phyloP scores from a whole-genome alignment of 2,888 invertebrate genomes.

The Empis stercorea region DNA sequence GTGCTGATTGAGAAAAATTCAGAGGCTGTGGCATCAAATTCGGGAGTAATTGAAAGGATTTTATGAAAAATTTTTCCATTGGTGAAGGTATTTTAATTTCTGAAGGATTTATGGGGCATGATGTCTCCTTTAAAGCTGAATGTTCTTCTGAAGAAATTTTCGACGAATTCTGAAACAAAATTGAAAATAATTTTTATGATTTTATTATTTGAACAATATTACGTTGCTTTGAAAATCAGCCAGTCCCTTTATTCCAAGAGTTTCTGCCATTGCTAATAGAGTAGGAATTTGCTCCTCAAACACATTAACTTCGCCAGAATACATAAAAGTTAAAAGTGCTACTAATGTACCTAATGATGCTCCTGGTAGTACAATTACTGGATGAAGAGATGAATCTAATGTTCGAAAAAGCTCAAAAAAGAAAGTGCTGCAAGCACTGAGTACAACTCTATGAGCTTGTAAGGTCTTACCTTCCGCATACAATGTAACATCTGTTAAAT shows the following conservation, averaged over 20 bases:
- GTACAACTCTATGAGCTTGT: slow-evolving; percentile 71
- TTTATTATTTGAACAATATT: slow-evolving; percentile 23
- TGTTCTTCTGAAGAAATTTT: slow-evolving; percentile 9
- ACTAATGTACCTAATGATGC: slow-evolving; percentile 36
- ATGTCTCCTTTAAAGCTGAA: slow-evolving; percentile 9
- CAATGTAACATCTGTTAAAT: slow-evolving; percentile 75
- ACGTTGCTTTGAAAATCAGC: slow-evolving; percentile 65
- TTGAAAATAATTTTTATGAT: background rate
- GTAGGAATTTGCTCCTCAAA: slow-evolving; percentile 66
- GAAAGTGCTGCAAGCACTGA: slow-evolving; percentile 83
- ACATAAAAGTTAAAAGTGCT: slow-evolving; percentile 74
- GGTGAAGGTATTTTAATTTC: slow-evolving; percentile 27
- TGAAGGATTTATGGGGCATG: slow-evolving; percentile 10
- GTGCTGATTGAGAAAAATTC: slow-evolving; percentile 35
- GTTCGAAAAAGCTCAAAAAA: slow-evolving; percentile 70
- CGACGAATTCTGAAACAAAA: background rate
- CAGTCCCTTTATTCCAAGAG: slow-evolving; percentile 68
- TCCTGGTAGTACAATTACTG: slow-evolving; percentile 34
- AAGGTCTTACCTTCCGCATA: slow-evolving; percentile 75
- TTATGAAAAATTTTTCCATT: slow-evolving; percentile 33
- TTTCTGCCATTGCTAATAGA: slow-evolving; percentile 62
- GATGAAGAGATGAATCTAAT: slow-evolving; percentile 32
- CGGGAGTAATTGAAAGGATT: slow-evolving; percentile 35
- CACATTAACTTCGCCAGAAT: slow-evolving; percentile 76
- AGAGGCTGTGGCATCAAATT: slow-evolving; percentile 32